Base-by-base conservation (phyloP, 2,797 vertebrate species). In the Microctenopoma steveboyesi region DNA sequence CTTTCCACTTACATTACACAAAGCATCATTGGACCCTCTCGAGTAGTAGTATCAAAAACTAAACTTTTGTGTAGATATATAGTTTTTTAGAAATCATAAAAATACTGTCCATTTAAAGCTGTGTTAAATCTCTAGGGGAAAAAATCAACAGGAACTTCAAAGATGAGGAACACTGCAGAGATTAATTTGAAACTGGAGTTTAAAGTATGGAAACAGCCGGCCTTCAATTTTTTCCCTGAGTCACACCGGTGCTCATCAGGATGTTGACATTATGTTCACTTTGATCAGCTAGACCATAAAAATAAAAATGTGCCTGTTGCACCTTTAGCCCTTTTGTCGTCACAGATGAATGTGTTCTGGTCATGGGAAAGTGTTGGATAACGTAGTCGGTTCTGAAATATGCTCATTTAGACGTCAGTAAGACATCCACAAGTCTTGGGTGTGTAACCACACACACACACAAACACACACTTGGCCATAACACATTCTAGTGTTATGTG, bases 401-500 rank as follows among this genome's bases (percentile, higher is more conserved):
- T 56, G 46, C 35, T 61, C 56, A 65, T 27, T 46, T 40, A 61
- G 35, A 75, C 55, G 52, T 25, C 47, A 46, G n/a, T 35, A 49
- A n/a, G 15, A 47, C 40, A 42, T 64, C 49, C 72, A 72, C 45
- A 48, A 65, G 52, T 63, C 16, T 73, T 52, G 62, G 69, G 69
- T 48, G 50, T 56, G 56, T 30, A n/a, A 33, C 27, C 69, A 63
- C 45, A 54, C 48, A 64, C 28, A 58, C 48, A 54, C 60, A 46
- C 60, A 46, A 52, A 62, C 50, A 50, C 49, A 30, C 16, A 37
- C 69, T 28, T 3, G 15, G 33, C 33, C 35, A 53, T 13, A 58
- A 54, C 66, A 39, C 61, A 40, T 59, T 39, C 68, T 52, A 69
- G 64, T 58, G 57, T 59, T 59, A 64, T 75, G 67, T 56, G 58